Evolutionary conservation across 2,113 vertebrate species (phyloP).

Genomic region (Takifugu bimaculatus): DNA sequence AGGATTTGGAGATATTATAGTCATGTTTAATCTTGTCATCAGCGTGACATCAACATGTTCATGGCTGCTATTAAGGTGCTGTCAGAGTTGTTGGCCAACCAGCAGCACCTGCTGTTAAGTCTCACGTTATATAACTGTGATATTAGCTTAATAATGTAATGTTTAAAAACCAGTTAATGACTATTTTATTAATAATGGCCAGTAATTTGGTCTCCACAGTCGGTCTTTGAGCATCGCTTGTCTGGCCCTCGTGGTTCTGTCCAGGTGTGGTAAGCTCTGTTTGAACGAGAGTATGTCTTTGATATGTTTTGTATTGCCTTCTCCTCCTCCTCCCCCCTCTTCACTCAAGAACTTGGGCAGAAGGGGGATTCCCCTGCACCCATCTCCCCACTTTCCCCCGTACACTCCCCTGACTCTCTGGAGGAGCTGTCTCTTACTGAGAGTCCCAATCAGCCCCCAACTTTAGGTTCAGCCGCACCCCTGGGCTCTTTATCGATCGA

Average conservation of each 20-base stretch:
- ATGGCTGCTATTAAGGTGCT: no score
- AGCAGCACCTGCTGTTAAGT: no score
- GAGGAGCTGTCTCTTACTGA: slow-evolving; percentile 80
- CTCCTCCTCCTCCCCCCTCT: slow-evolving; percentile 90
- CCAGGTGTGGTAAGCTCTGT: slow-evolving; percentile 52
- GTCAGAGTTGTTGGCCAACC: no score
- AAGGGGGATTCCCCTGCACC: slow-evolving; percentile 89
- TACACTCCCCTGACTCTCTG: slow-evolving; percentile 85
- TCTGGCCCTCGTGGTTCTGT: slow-evolving; percentile 34
- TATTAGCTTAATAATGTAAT: no score
- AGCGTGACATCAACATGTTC: no score
- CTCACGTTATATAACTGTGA: no score
- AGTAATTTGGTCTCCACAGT: slow-evolving; percentile 1
- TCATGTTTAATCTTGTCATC: no score
- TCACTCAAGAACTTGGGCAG: slow-evolving; percentile 83
- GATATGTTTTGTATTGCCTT: slow-evolving; percentile 75
- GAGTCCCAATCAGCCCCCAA: slow-evolving; percentile 70
- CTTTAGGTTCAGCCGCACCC: slow-evolving; percentile 42
- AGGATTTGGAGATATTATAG: not conserved
- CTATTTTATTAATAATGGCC: not conserved
- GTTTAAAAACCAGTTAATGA: no score
- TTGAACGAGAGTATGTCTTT: slow-evolving; percentile 67
- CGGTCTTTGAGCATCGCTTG: slow-evolving; percentile 26
- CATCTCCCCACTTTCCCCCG: slow-evolving; percentile 86
- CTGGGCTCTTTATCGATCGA: slow-evolving; percentile 41